Percentiles rank a stretch among this genome's conserved stretches.
phyloP scores from a whole-genome alignment of 2,888 invertebrate species.

The Agrochola macilenta region DNA sequence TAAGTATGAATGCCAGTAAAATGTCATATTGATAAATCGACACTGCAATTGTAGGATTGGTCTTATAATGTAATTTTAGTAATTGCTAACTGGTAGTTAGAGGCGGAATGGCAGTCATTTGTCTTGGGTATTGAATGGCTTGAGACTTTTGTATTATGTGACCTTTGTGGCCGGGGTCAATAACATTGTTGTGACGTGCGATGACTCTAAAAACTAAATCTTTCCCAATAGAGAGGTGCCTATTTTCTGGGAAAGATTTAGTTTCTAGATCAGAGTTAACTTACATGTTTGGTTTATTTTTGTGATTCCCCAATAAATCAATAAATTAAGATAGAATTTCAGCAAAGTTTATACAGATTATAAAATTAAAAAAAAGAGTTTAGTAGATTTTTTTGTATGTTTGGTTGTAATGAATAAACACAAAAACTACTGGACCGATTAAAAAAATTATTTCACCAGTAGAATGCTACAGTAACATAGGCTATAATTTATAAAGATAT shows the following conservation, averaged over 20 bases:
- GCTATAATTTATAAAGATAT: no score
- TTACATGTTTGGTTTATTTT: neutral
- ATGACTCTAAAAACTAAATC: no score
- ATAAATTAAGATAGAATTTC: no score
- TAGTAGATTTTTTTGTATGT: no score
- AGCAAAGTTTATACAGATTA: no score
- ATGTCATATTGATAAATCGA: slow-evolving; percentile 53
- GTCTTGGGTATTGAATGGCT: slow-evolving; percentile 16
- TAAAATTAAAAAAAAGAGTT: no score
- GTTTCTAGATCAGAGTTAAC: neutral
- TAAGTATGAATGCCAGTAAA: slow-evolving; percentile 23
- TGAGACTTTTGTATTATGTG: neutral
- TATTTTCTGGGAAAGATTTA: neutral
- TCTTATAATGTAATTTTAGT: slow-evolving; percentile 33
- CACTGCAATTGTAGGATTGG: slow-evolving; percentile 40
- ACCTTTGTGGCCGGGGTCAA: neutral
- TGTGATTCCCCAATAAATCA: neutral
- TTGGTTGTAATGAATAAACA: no score
- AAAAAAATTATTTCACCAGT: no score
- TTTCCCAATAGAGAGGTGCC: no score
- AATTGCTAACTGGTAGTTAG: slow-evolving; percentile 28
- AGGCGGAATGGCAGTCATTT: slow-evolving; percentile 34
- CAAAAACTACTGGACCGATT: no score
- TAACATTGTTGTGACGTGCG: neutral
- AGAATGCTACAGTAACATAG: no score